These are phyloP conservation scores for Epistrophe eligans DNA, from an alignment of 2,888 invertebrate species.

Conservation along the genomic window DNA sequence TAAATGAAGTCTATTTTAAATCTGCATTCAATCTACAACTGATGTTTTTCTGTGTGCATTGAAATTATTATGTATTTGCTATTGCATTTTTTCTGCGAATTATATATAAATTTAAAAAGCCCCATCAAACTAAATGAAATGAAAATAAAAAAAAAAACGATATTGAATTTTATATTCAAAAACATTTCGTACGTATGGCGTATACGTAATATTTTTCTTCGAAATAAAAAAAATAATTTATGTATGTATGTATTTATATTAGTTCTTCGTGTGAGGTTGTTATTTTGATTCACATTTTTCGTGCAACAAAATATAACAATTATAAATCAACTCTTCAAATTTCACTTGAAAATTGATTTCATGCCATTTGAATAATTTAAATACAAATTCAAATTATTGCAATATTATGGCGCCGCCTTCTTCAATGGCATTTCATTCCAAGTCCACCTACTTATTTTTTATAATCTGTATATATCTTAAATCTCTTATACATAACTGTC, in stretches of 20 bases:
- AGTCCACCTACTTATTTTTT: not conserved
- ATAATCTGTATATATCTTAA: not conserved
- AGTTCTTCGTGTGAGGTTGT: too few species aligned
- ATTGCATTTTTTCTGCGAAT: not conserved
- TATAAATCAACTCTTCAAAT: not conserved
- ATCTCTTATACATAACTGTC: conserved; percentile 13
- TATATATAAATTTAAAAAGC: not conserved
- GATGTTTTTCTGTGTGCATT: not conserved
- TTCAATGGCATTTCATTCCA: not conserved
- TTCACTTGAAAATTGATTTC: not conserved
- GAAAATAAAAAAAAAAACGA: not conserved
- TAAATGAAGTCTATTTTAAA: not conserved
- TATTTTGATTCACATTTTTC: too few species aligned
- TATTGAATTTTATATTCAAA: not conserved
- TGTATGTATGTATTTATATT: not conserved
- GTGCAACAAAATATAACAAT: too few species aligned
- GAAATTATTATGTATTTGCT: not conserved
- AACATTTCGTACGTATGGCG: not conserved
- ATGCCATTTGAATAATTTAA: not conserved
- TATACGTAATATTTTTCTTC: conserved; percentile 18
- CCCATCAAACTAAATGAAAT: not conserved
- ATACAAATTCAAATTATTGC: not conserved
- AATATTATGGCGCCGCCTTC: not conserved
- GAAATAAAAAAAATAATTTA: not conserved
- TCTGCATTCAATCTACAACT: not conserved